These are phyloP conservation scores for Gymnocypris eckloni DNA, from an alignment of 2,797 vertebrate species.

Conservation along the genomic window DNA sequence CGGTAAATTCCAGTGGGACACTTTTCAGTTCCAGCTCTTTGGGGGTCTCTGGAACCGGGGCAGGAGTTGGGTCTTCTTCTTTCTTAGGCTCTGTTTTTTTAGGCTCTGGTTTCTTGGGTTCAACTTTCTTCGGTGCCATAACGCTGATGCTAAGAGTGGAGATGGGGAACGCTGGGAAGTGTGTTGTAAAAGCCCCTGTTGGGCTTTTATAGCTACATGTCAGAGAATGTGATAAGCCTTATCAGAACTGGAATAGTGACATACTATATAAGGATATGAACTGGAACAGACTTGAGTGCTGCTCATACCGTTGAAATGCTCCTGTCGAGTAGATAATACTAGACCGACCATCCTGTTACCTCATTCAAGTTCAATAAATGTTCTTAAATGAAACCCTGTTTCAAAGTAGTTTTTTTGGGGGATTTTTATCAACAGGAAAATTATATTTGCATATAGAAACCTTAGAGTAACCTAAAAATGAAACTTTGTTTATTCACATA, in stretches of 20 bases:
- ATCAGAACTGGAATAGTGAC: constrained; percentile 38
- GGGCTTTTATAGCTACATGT: constrained; percentile 55
- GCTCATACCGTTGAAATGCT: constrained; percentile 41
- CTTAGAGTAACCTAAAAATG: not conserved
- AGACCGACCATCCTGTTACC: not conserved
- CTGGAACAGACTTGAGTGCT: constrained; percentile 56
- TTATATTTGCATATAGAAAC: not conserved
- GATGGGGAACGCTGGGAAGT: constrained; percentile 10
- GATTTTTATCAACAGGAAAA: not conserved
- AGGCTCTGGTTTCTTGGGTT: constrained; percentile 78
- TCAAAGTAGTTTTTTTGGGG: not conserved
- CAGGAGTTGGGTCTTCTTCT: constrained; percentile 65
- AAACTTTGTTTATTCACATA: not conserved
- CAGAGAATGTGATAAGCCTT: constrained; percentile 54
- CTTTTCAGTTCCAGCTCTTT: constrained; percentile 87
- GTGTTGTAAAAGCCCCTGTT: constrained; percentile 13
- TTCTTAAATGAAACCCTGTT: not conserved
- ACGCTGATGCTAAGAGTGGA: constrained; percentile 2
- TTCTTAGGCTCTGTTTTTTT: constrained; percentile 74
- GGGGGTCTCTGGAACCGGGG: constrained; percentile 68
- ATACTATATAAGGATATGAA: constrained; percentile 65
- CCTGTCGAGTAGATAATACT: constrained; percentile 29
- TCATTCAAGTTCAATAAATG: not conserved
- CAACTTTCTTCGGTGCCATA: constrained; percentile 83
- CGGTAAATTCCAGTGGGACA: constrained; percentile 79